Evolutionary conservation across 2,113 vertebrate species (phyloP).

Genomic region (Lathamus discolor): DNA sequence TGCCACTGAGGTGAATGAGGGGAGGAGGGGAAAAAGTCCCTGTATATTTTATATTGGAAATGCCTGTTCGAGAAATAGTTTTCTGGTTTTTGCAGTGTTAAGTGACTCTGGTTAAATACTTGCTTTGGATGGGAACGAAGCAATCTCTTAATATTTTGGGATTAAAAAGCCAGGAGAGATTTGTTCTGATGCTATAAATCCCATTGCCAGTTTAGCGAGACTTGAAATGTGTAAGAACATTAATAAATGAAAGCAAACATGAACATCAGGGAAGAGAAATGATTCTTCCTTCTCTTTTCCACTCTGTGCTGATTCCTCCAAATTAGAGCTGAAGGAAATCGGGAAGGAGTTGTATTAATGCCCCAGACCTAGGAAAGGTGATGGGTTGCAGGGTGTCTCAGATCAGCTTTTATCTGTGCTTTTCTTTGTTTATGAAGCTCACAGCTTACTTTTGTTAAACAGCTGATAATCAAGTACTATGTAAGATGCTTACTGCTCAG

Average conservation of each 20-base stretch:
- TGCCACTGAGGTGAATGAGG: neutral
- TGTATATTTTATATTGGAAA: neutral
- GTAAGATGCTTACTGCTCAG: neutral
- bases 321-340: neutral
- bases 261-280: constrained; percentile 13
- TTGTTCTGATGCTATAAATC: constrained; percentile 26
- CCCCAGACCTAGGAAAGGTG: neutral
- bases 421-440: neutral
- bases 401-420: neutral
- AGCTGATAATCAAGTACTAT: neutral
- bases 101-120: neutral
- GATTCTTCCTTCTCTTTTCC: neutral
- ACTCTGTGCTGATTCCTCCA: neutral
- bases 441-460: neutral
- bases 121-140: neutral
- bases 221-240: neutral
- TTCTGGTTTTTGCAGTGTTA: neutral
- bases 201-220: neutral
- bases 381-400: neutral
- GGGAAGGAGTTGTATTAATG: neutral
- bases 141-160: neutral
- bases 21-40: neutral
- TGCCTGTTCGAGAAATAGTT: neutral
- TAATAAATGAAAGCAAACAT: constrained; percentile 42
- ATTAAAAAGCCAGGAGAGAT: constrained; percentile 7